Evolutionary conservation across 2,113 vertebrate genomes (phyloP), one percentile per base, ranked within the genome.

Genomic region (Sylvietta virens): DNA sequence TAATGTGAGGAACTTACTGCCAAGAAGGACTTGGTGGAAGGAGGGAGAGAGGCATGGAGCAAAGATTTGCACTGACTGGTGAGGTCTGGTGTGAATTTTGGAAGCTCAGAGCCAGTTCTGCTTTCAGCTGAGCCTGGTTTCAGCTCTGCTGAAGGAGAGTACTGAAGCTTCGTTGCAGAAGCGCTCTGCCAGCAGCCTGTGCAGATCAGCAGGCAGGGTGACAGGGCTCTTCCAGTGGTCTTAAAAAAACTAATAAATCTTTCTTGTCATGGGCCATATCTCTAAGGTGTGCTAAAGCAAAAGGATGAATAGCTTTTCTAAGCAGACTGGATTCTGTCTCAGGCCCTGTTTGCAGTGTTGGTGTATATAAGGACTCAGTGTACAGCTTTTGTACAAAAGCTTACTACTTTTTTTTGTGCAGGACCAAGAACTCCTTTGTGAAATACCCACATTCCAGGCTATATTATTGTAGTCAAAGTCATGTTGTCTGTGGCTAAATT

Each of bases 131-230:
- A 71, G 48, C 23, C 53, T 85, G 71, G 26, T 58, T 95, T 50
- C 39, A 56, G 62, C 65, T 67, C 47, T 57, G 24, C 76, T 53
- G 26, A 65, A 72, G 66, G 47, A 3, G 81, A 28, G 28, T 39
- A 12, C 33, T 42, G 51, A 42, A 86, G 61, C 31, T 64, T 47
- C 72, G 82, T 60, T 71, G 40, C 77, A 79, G 65, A 74, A 78
- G 20, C 30, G 3, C 11, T 71, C 19, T 0, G 44, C 0, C 0
- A 81, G 66, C 45, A 57, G 51, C n/a, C 72, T 30, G 35, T 40
- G 71, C 0, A 0, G 23, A 17, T 73, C 51, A 50, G 76, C 7
- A 3, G 21, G 44, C 0, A 0, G 19, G 9, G 39, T 62, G 71
- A 54, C 35, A 27, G n/a, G 64, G 73, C 81, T 79, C 64, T 76